Evolutionary conservation across 2,113 vertebrate species (phyloP).

Genomic region (Epinephelus fuscoguttatus): DNA sequence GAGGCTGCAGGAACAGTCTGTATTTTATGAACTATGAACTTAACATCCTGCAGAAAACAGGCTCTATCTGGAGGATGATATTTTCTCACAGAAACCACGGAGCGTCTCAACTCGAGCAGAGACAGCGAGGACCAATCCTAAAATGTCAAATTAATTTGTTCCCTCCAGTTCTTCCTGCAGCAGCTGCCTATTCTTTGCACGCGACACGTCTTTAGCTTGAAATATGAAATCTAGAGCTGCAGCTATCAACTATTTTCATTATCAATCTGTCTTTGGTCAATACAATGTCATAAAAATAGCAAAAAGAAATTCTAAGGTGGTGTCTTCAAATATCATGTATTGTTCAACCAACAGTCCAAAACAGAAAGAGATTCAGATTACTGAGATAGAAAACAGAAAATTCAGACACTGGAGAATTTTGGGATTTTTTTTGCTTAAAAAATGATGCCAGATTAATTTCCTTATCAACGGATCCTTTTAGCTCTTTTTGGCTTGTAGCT

Average conservation of each 20-base stretch:
- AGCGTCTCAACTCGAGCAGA: neutral
- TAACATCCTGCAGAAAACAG: conserved; percentile 9
- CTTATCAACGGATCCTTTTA: no score
- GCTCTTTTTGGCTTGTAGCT: no score
- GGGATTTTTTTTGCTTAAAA: no score
- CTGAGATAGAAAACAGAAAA: no score
- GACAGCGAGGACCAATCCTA: neutral
- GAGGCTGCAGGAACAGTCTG: conserved; percentile 43
- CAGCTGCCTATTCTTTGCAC: neutral
- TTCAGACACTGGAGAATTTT: no score
- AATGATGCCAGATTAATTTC: no score
- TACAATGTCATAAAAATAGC: neutral
- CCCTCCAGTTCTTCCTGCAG: neutral
- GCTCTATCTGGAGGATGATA: neutral
- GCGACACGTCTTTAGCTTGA: neutral
- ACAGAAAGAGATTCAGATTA: no score
- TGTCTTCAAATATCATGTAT: neutral
- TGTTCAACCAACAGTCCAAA: no score
- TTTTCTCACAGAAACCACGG: neutral
- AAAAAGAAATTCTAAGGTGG: neutral
- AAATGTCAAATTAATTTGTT: neutral
- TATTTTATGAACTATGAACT: conserved; percentile 15
- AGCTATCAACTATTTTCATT: no score
- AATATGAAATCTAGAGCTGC: neutral
- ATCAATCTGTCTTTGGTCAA: no score